phyloP scores from a whole-genome alignment of 2,797 vertebrate genomes.

The Sphaeramia orbicularis region DNA sequence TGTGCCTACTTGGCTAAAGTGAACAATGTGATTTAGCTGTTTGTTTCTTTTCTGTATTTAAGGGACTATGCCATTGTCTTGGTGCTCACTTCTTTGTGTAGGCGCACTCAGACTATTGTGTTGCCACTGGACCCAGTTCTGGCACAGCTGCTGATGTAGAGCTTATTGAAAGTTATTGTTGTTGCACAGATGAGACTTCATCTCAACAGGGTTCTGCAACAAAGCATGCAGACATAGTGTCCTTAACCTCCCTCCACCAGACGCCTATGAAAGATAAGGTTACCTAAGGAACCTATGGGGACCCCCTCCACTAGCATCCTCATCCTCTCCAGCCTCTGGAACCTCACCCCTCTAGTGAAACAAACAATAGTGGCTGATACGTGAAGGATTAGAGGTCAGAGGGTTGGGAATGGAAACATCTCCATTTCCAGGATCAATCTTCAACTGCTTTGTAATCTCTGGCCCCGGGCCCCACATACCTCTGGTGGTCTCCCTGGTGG shows the following conservation, averaged over 20 bases:
- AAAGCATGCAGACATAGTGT: conserved; percentile 40
- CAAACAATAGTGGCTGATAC: conserved; percentile 74
- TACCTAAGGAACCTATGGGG: conserved; percentile 50
- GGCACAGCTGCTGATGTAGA: conserved; percentile 42
- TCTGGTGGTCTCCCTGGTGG: conserved; percentile 58
- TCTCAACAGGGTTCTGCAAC: conserved; percentile 33
- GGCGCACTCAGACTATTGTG: conserved; percentile 36
- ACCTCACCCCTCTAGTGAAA: conserved; percentile 61
- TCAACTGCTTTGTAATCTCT: conserved; percentile 70
- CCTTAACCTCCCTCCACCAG: conserved; percentile 50
- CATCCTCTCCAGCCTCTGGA: conserved; percentile 46
- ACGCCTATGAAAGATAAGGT: conserved; percentile 58
- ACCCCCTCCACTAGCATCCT: conserved; percentile 46
- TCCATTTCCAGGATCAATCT: conserved; percentile 77
- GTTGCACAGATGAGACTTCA: conserved; percentile 40
- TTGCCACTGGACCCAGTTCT: conserved; percentile 21
- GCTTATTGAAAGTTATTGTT: conserved; percentile 59
- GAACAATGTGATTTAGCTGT: conserved; percentile 19
- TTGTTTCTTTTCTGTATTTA: conserved; percentile 55
- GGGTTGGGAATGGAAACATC: conserved; percentile 65
- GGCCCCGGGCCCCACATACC: conserved; percentile 62
- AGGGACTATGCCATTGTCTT: conserved; percentile 50
- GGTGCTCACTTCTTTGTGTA: conserved; percentile 38
- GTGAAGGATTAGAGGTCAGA: conserved; percentile 73
- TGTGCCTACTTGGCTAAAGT: conserved; percentile 33